phyloP scores from a whole-genome alignment of 2,888 invertebrate species.

The Ditula angustiorana region DNA sequence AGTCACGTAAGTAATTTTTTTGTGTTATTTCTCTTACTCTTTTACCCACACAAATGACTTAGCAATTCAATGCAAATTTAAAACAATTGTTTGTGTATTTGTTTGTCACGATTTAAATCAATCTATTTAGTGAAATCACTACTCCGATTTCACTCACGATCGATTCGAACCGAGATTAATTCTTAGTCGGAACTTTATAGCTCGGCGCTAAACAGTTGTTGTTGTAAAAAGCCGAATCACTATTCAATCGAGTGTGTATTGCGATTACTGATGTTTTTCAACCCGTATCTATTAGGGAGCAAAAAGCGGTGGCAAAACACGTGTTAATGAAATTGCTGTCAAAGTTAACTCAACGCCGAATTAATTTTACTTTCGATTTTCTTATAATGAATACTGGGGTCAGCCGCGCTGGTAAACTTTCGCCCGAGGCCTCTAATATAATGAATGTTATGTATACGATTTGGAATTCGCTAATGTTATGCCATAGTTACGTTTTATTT shows the following conservation, averaged over 20 bases:
- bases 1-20: background rate
- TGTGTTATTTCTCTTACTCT: background rate
- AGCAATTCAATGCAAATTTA: conserved; percentile 27
- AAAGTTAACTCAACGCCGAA: conserved; percentile 68
- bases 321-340: conserved; percentile 66
- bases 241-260: conserved; percentile 35
- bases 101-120: conserved; percentile 44
- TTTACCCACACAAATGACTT: conserved; percentile 14
- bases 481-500: conserved; percentile 49
- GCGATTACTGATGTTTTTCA: conserved; percentile 39
- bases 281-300: conserved; percentile 47
- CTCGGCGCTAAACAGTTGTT: conserved; percentile 31
- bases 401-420: conserved; percentile 71
- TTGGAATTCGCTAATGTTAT: conserved; percentile 58
- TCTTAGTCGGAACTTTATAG: conserved; percentile 27
- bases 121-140: conserved; percentile 45
- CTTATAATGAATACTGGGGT: conserved; percentile 78
- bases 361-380: conserved; percentile 82
- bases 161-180: conserved; percentile 43
- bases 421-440: conserved; percentile 69
- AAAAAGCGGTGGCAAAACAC: conserved; percentile 53
- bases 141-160: conserved; percentile 47
- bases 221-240: conserved; percentile 43
- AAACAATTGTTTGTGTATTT: conserved; percentile 37
- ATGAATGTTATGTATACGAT: conserved; percentile 62